Percentiles rank a stretch among this genome's conserved stretches.
These are phyloP conservation scores for Leucoma salicis DNA, from an alignment of 2,888 invertebrate genomes.

Conservation along the genomic window DNA sequence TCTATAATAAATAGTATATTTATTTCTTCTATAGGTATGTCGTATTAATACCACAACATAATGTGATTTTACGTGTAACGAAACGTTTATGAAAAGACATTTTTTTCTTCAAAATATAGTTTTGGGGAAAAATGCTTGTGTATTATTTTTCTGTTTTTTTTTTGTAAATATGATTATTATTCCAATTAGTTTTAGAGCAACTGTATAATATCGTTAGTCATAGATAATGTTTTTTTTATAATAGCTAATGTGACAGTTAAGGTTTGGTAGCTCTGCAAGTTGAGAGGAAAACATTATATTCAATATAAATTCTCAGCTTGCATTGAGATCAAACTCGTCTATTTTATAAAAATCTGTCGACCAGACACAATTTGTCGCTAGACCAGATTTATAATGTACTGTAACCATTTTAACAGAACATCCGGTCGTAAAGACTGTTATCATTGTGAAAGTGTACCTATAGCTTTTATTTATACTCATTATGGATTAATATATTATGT, in stretches of 20 bases:
- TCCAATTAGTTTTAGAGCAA: slow-evolving; percentile 73
- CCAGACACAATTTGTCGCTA: slow-evolving; percentile 7
- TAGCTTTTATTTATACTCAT: slow-evolving; percentile 20
- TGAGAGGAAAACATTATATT: slow-evolving; percentile 8
- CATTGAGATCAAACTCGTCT: slow-evolving; percentile 3
- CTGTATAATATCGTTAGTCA: slow-evolving; percentile 72
- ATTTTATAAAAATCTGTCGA: slow-evolving; percentile 13
- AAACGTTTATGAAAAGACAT: slow-evolving; percentile 32
- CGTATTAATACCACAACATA: slow-evolving; percentile 21
- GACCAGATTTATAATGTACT: slow-evolving; percentile 2
- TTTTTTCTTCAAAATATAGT: slow-evolving; percentile 22
- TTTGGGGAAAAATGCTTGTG: slow-evolving; percentile 46
- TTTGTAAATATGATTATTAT: slow-evolving; percentile 75
- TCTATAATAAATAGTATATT: slow-evolving; percentile 31
- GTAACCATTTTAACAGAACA: not conserved
- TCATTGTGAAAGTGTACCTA: slow-evolving; percentile 8
- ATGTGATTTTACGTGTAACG: slow-evolving; percentile 36
- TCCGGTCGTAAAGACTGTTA: not conserved
- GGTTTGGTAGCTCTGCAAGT: slow-evolving; percentile 12
- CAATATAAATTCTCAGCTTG: slow-evolving; percentile 9
- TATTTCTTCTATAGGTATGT: slow-evolving; percentile 36
- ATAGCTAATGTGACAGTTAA: slow-evolving; percentile 30
- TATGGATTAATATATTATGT: no score
- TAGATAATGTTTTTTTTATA: slow-evolving; percentile 56
- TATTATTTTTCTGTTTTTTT: slow-evolving; percentile 51